Conservation (phyloP, 2,113 vertebrate genomes). For the Lepidothrix coronata region DNA sequence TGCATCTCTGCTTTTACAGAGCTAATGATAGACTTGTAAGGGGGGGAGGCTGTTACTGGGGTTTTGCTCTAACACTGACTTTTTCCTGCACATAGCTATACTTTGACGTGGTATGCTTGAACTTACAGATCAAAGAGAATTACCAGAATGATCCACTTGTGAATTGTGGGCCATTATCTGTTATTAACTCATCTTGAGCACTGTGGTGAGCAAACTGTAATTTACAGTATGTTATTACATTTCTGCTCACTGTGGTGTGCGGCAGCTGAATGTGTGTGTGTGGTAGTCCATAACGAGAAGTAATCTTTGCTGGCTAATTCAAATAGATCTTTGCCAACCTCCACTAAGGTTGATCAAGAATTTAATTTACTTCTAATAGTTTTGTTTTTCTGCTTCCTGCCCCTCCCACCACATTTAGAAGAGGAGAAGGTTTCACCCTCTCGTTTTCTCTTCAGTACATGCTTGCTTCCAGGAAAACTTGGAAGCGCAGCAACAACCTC, state of each 20-base stretch:
- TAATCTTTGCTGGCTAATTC: not conserved
- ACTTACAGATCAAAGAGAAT: slow-evolving; percentile 51
- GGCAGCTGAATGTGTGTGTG: not conserved
- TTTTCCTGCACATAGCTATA: not conserved
- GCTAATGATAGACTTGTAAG: not conserved
- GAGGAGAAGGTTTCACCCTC: slow-evolving; percentile 16
- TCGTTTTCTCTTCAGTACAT: slow-evolving; percentile 3
- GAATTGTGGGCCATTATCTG: slow-evolving; percentile 50
- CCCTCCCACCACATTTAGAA: slow-evolving; percentile 23
- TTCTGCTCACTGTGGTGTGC: not conserved
- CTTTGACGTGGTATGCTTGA: not conserved
- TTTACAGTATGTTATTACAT: slow-evolving; percentile 20
- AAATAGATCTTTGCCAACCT: not conserved
- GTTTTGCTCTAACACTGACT: not conserved
- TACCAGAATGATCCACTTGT: slow-evolving; percentile 42
- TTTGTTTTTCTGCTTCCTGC: slow-evolving; percentile 38
- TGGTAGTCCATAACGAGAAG: not conserved
- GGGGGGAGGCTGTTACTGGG: not conserved
- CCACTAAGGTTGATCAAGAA: not conserved
- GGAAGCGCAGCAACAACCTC: slow-evolving; percentile 25
- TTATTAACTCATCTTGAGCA: slow-evolving; percentile 59
- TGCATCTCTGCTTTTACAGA: slow-evolving; percentile 10
- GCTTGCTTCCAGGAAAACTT: slow-evolving; percentile 61
- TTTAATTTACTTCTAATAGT: slow-evolving; percentile 39
- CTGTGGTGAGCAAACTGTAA: slow-evolving; percentile 32